phyloP scores from a whole-genome alignment of 1,140 invertebrate species.

The Euborellia annulipes region DNA sequence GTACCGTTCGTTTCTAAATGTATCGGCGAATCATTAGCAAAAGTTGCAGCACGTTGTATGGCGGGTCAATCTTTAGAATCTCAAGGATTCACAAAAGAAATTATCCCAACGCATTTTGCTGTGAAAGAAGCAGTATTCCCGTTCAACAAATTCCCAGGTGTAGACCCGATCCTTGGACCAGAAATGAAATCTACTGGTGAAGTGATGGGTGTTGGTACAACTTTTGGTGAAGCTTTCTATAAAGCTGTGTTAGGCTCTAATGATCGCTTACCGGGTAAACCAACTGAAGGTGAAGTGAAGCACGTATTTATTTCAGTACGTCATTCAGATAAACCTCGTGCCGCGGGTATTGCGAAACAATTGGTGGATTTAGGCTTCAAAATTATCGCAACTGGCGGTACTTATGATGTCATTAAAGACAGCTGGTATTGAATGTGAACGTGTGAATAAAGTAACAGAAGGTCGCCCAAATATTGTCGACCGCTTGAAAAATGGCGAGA shows the following conservation, averaged over 20 bases:
- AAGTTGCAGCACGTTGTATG: not conserved
- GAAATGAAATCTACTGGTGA: not conserved
- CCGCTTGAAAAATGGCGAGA: not conserved
- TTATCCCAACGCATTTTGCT: not conserved
- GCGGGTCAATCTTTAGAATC: not conserved
- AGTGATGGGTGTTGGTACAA: not conserved
- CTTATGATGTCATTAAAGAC: not conserved
- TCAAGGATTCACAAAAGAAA: not conserved
- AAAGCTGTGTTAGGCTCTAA: not conserved
- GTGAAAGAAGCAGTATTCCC: slow-evolving; percentile 11
- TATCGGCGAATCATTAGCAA: not conserved
- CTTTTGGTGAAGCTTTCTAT: not conserved
- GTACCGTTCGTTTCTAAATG: not conserved
- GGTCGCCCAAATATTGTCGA: not conserved
- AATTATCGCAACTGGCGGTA: not conserved
- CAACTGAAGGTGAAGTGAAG: too few relatives aligned
- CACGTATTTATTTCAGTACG: slow-evolving; percentile 1
- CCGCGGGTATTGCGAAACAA: not conserved
- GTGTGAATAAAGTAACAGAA: not conserved
- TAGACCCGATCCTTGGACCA: slow-evolving; percentile 12
- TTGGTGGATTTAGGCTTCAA: not conserved
- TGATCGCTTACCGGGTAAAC: not conserved
- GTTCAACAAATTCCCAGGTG: slow-evolving; percentile 9
- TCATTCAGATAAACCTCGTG: not conserved
- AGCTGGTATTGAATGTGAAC: not conserved